A percentile compares a stretch with the other conserved stretches of the same genome.
Conservation (phyloP, 1,140 invertebrate species). For the Calliopsis andreniformis region DNA sequence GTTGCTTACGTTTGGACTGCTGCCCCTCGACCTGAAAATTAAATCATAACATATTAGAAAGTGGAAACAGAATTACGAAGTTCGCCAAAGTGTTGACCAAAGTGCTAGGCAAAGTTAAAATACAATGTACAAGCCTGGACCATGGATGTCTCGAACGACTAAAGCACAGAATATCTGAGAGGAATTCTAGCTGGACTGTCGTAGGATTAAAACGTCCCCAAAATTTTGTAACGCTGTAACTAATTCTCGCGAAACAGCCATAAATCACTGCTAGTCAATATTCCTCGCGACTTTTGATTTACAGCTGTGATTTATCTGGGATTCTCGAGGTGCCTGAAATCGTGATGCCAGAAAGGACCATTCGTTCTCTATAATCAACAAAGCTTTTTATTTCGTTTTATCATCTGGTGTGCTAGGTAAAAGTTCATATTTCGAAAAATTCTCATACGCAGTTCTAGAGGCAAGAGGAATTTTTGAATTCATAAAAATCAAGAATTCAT, state of each 20-base stretch:
- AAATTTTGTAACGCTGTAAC: constrained; percentile 28
- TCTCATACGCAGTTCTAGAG: too few species aligned
- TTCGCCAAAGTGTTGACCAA: too few species aligned
- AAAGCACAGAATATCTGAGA: not conserved
- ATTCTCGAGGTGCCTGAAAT: constrained; percentile 27
- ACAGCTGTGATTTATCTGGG: constrained; percentile 28
- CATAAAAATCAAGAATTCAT: too few species aligned
- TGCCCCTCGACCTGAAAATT: constrained; percentile 74
- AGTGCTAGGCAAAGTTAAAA: too few species aligned
- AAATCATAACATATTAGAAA: too few species aligned
- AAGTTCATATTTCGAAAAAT: not conserved
- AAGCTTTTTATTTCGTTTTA: constrained; percentile 29
- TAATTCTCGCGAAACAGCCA: constrained; percentile 3
- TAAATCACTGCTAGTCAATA: constrained; percentile 29
- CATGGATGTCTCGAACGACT: not conserved
- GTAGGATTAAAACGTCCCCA: too few species aligned
- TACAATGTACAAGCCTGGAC: too few species aligned
- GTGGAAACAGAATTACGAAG: not conserved
- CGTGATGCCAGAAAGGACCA: constrained; percentile 10
- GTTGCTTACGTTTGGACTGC: constrained; percentile 71
- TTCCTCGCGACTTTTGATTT: constrained; percentile 25
- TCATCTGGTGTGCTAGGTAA: constrained; percentile 16
- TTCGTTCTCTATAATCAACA: not conserved
- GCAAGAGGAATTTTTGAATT: too few species aligned
- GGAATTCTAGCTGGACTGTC: too few species aligned